Conservation (phyloP, 2,113 vertebrate species). For the Tor tambroides region DNA sequence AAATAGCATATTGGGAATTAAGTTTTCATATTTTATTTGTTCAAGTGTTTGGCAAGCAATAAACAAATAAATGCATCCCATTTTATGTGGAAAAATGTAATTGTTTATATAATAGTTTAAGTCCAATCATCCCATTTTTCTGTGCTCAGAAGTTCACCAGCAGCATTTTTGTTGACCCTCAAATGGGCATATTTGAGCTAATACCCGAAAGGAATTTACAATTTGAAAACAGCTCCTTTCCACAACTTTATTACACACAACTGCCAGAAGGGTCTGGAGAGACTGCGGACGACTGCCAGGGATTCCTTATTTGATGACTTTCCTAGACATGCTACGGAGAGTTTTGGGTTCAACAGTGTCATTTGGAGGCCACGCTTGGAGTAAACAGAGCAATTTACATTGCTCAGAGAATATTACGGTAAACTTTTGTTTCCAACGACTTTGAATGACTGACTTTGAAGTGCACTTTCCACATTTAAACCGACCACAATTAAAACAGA, state of each 20-base stretch:
- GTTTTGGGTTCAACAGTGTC: slow-evolving; percentile 38
- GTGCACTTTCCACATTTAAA: neutral
- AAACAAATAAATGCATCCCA: neutral
- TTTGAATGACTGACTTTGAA: neutral
- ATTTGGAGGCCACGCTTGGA: slow-evolving; percentile 3
- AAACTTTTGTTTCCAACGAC: neutral
- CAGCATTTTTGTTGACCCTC: slow-evolving; percentile 31
- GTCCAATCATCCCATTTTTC: slow-evolving; percentile 21
- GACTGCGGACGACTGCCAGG: slow-evolving; percentile 40
- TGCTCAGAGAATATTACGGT: slow-evolving; percentile 8
- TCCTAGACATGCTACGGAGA: slow-evolving; percentile 53
- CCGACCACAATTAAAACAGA: slow-evolving; percentile 1
- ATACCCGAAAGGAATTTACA: slow-evolving; percentile 64
- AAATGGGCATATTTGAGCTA: slow-evolving; percentile 60
- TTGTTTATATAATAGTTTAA: slow-evolving; percentile 14
- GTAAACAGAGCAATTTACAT: slow-evolving; percentile 32
- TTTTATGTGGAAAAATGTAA: slow-evolving; percentile 6
- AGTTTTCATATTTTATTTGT: no score
- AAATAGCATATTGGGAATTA: no score
- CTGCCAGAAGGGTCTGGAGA: slow-evolving; percentile 49
- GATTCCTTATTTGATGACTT: slow-evolving; percentile 47
- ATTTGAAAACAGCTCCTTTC: slow-evolving; percentile 53
- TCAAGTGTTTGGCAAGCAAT: no score
- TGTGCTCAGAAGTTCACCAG: slow-evolving; percentile 24
- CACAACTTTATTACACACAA: slow-evolving; percentile 53